These are phyloP conservation scores for Sardina pilchardus DNA, from an alignment of 2,113 vertebrate species.

Conservation along the genomic window DNA sequence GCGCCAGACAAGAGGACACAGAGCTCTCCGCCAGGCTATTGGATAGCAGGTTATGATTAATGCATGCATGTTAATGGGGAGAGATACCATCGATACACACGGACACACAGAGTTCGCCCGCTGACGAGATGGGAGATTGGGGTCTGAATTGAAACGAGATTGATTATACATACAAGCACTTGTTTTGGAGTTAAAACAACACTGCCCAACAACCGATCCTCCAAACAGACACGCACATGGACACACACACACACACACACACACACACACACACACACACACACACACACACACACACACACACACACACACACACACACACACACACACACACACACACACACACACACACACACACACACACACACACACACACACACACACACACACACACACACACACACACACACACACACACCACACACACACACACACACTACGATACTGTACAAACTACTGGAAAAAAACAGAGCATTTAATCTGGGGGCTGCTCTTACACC, in stretches of 20 bases:
- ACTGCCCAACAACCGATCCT: neutral
- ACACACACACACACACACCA: too few relatives aligned
- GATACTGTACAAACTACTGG: neutral
- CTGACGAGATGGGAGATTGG: neutral
- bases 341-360: too few relatives aligned
- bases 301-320: too few relatives aligned
- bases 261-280: too few relatives aligned
- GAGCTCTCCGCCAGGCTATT: neutral
- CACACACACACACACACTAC: too few relatives aligned
- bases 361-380: neutral
- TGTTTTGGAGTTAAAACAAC: neutral
- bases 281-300: too few relatives aligned
- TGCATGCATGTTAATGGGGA: neutral
- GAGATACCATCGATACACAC: neutral
- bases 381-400: too few relatives aligned
- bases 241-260: too few relatives aligned
- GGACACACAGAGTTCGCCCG: neutral
- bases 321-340: too few relatives aligned
- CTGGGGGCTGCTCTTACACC: neutral
- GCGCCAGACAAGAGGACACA: neutral
- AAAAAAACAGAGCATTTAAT: neutral
- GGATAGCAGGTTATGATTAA: neutral
- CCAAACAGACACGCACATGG: neutral
- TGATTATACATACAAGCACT: constrained; percentile 1
- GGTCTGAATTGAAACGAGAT: neutral